Evolutionary conservation across 1,140 invertebrate genomes (phyloP).

Genomic region (Oppia nitens): DNA sequence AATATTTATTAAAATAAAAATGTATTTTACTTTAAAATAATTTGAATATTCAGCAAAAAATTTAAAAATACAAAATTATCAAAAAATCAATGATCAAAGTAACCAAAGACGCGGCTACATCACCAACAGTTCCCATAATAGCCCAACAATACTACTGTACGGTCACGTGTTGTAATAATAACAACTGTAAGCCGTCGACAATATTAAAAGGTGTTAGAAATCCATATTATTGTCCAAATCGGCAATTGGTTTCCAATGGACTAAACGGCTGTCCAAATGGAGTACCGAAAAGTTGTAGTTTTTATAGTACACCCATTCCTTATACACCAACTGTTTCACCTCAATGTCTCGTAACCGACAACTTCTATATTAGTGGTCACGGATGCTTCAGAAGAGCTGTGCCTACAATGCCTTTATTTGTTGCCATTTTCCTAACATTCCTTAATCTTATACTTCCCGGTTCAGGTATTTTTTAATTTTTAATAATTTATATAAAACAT

Average conservation of each 20-base stretch:
- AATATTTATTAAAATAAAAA: too few species aligned
- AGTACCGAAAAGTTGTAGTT: not conserved
- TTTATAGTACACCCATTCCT: not conserved
- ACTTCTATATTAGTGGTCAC: constrained; percentile 21
- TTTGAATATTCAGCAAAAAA: too few species aligned
- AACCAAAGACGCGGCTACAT: not conserved
- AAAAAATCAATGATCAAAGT: not conserved
- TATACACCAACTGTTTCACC: not conserved
- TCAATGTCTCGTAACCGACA: not conserved
- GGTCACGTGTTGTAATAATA: not conserved
- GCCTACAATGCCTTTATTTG: constrained; percentile 32
- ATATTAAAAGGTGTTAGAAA: not conserved
- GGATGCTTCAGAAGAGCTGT: constrained; percentile 34
- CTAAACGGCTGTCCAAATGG: too few species aligned
- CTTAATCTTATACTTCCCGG: constrained; percentile 34
- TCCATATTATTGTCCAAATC: not conserved
- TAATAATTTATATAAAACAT: too few species aligned
- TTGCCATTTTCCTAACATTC: constrained; percentile 32
- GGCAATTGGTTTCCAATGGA: not conserved
- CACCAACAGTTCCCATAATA: not conserved
- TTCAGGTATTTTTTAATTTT: too few species aligned
- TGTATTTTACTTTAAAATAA: too few species aligned
- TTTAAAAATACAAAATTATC: too few species aligned
- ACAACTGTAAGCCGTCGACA: not conserved
- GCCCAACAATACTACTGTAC: not conserved